These are phyloP conservation scores for Watsonalla binaria DNA, from an alignment of 2,888 invertebrate species.

Conservation along the genomic window DNA sequence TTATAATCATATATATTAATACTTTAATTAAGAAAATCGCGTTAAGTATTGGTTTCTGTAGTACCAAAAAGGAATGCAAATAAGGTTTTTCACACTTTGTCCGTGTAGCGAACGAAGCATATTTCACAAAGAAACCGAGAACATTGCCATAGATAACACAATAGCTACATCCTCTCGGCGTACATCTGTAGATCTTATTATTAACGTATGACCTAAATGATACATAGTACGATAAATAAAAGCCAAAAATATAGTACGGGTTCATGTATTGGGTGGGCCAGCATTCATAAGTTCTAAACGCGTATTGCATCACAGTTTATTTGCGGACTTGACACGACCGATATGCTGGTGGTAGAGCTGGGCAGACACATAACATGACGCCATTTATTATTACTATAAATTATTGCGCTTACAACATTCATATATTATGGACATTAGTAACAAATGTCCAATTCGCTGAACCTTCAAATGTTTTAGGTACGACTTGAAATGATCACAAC, in stretches of 20 bases:
- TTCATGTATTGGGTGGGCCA: slow-evolving; percentile 16
- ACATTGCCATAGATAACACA: no score
- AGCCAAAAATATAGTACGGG: slow-evolving; percentile 30
- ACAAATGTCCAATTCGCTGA: no score
- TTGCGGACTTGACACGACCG: slow-evolving; percentile 53
- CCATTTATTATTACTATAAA: slow-evolving; percentile 14
- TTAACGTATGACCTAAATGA: not conserved
- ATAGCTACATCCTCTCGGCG: no score
- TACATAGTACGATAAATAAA: slow-evolving; percentile 20
- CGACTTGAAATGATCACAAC: no score
- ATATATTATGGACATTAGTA: no score
- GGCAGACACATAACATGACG: slow-evolving; percentile 24
- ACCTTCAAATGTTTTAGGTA: no score
- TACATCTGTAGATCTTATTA: no score
- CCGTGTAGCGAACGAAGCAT: slow-evolving; percentile 5
- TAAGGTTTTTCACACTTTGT: not conserved
- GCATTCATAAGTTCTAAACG: slow-evolving; percentile 30
- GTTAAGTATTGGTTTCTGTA: no score
- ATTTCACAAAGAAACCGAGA: not conserved
- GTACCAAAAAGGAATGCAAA: not conserved
- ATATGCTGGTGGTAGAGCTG: slow-evolving; percentile 31
- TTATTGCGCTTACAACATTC: not conserved
- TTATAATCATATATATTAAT: no score
- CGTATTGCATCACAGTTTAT: slow-evolving; percentile 61
- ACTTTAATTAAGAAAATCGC: no score